Percentiles rank a stretch among this genome's conserved stretches.
Evolutionary conservation across 2,797 vertebrate species (phyloP).

Genomic region (Macrochelys suwanniensis): DNA sequence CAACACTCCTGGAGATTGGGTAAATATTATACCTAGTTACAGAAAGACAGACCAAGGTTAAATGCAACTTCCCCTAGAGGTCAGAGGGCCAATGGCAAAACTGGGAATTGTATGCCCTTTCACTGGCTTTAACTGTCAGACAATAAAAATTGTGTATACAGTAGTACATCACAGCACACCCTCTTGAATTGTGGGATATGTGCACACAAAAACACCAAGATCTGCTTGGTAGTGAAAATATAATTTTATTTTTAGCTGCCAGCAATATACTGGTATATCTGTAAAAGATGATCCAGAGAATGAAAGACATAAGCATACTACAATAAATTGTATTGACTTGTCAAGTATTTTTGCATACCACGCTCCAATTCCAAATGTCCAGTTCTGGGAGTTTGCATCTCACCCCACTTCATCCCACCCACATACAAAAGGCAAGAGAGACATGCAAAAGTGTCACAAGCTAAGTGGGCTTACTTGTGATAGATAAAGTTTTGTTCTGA

Average conservation of each 20-base stretch:
- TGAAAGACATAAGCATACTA: constrained; percentile 80
- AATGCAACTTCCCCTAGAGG: background rate
- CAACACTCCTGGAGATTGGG: background rate
- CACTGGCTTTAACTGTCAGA: background rate
- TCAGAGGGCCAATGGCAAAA: background rate
- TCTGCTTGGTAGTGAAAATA: constrained; percentile 86
- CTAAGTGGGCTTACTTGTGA: background rate
- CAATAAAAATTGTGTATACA: background rate
- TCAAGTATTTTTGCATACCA: constrained; percentile 77
- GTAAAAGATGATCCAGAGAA: constrained; percentile 82
- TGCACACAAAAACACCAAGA: constrained; percentile 29
- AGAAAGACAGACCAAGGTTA: background rate
- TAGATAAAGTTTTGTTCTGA: constrained; percentile 20
- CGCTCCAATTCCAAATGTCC: constrained; percentile 45
- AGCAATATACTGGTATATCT: constrained; percentile 84
- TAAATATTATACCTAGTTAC: background rate
- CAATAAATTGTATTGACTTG: constrained; percentile 73
- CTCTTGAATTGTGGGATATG: background rate
- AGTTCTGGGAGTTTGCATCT: background rate
- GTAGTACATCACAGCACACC: background rate
- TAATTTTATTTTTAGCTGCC: constrained; percentile 89
- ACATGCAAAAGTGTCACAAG: constrained; percentile 7
- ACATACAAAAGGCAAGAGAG: background rate
- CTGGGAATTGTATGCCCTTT: rapidly evolving
- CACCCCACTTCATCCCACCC: background rate